A percentile compares a stretch with the other conserved stretches of the same genome.
phyloP scores from a whole-genome alignment of 2,888 invertebrate genomes.

The Agonopterix alstromeriana region DNA sequence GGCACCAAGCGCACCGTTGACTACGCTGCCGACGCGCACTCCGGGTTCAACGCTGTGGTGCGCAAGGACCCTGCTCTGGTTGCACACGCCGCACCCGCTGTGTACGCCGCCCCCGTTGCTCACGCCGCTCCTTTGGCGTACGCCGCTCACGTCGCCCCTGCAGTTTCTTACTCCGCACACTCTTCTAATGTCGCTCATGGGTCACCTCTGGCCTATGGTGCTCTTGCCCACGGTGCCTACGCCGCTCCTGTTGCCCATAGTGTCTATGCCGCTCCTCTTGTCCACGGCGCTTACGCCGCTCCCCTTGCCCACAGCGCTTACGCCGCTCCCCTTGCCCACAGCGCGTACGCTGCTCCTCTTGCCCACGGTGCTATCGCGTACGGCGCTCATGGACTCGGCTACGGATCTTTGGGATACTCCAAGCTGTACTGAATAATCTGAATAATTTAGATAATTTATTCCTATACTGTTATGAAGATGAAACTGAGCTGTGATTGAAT shows the following conservation, averaged over 20 bases:
- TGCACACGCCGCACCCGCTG: constrained; percentile 18
- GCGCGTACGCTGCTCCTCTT: constrained; percentile 19
- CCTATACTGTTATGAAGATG: background rate
- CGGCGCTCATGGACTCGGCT: constrained; percentile 8
- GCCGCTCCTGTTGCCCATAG: constrained; percentile 10
- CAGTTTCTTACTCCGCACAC: constrained; percentile 17
- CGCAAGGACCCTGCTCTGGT: constrained; percentile 32
- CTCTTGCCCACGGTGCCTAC: constrained; percentile 30
- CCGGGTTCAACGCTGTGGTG: constrained; percentile 60
- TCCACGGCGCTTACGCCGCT: constrained; percentile 14
- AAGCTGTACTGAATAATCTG: constrained; percentile 1
- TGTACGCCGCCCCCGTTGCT: background rate
- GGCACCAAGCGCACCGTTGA: constrained; percentile 56
- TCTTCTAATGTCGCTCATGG: constrained; percentile 18
- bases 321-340: constrained; percentile 14
- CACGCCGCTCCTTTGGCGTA: constrained; percentile 9
- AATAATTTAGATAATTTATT: background rate
- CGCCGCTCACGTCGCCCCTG: constrained; percentile 10
- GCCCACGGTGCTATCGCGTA: constrained; percentile 12
- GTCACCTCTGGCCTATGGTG: constrained; percentile 17
- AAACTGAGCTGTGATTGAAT: background rate
- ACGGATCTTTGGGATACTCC: constrained; percentile 10
- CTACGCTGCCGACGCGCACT: constrained; percentile 52
- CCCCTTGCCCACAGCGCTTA: no score
- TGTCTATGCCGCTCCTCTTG: constrained; percentile 10